phyloP scores from a whole-genome alignment of 1,140 invertebrate genomes.

The Nixonia krombeini region DNA sequence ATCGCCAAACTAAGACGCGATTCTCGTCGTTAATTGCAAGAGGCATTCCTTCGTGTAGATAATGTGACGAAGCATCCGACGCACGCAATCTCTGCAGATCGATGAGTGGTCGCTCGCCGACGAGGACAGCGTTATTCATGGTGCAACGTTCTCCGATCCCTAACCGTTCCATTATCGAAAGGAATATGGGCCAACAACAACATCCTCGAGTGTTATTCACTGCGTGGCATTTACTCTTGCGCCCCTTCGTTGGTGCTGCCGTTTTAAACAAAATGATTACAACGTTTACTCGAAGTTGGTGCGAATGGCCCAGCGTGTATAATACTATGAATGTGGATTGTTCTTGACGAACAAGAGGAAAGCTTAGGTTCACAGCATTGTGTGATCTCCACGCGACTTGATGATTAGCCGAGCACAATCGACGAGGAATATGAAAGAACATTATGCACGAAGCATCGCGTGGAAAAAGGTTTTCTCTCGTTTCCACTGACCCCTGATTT shows the following conservation, averaged over 20 bases:
- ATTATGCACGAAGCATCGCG: slow-evolving; percentile 43
- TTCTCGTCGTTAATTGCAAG: slow-evolving; percentile 4
- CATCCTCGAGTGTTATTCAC: slow-evolving; percentile 35
- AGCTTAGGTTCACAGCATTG: slow-evolving; percentile 49
- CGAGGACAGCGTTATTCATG: slow-evolving; percentile 14
- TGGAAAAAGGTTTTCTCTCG: slow-evolving; percentile 27
- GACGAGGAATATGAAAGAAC: slow-evolving; percentile 38
- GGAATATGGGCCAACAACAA: slow-evolving; percentile 30
- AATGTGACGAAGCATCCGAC: slow-evolving; percentile 31
- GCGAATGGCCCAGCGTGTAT: slow-evolving; percentile 3
- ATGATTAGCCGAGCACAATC: slow-evolving; percentile 46
- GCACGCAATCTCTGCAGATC: slow-evolving; percentile 29
- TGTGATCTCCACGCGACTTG: slow-evolving; percentile 42
- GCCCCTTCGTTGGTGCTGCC: too few species aligned
- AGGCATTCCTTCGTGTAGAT: slow-evolving; percentile 31
- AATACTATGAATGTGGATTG: slow-evolving; percentile 40
- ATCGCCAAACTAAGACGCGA: too few species aligned
- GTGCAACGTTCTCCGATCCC: slow-evolving; percentile 32
- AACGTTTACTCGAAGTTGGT: neutral
- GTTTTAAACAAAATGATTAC: too few species aligned
- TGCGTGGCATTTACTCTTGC: too few species aligned
- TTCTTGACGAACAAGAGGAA: slow-evolving; percentile 32
- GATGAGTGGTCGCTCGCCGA: slow-evolving; percentile 24
- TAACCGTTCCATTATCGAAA: slow-evolving; percentile 42
- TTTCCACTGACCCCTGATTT: too few species aligned